Evolutionary conservation across 1,140 invertebrate species (phyloP), one percentile per base, ranked within the genome.

Genomic region (Drosophila auraria): DNA sequence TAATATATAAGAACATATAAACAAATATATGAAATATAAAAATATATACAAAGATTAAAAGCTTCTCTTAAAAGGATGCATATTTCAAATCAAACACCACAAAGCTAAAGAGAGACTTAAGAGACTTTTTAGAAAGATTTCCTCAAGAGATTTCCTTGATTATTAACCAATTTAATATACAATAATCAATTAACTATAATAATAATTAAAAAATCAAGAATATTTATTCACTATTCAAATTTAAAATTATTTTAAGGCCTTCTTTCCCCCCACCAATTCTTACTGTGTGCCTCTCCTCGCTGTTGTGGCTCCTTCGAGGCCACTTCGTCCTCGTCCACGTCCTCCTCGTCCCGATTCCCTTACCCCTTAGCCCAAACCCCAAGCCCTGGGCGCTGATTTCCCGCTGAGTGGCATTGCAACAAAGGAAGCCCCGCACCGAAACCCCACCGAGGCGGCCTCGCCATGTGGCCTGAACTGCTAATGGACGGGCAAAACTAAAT

Each of bases 401-500:
- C 58, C 50, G 64, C 79, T 75, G 79, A 84, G 82, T 84, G 79
- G 78, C 84, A 60, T 71, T 87, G 81, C 84, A 87, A 87, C 84
- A 87, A 87, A 89, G 81, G 82, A 60, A 40, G 9, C 71, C 30
- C 53, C 61, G 23, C 51, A 23, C 50, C 30, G 36, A 25, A 4
- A 6, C 40, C 14, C 7, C 40, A 40, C 25, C 61, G 23, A 11
- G 5, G 12, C 6, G 23, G 3, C 49, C 38, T 2, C 12, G 17
- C 49, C 42, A 17, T 53, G 59, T 53, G 72, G 49, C 53, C 60
- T 87, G 65, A 70, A 86, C 68, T 87, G 81, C 84, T 87, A 87
- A 89, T 87, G 84, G 84, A 87, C 84, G 84, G 74, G 81, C 81
- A 79, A 84, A 89, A 89, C 84, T 89, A 89, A 90, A 89, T 89